Percentiles rank a stretch among this genome's conserved stretches.
These are phyloP conservation scores for Ptychoptera albimana DNA, from an alignment of 2,888 invertebrate genomes.

Conservation along the genomic window DNA sequence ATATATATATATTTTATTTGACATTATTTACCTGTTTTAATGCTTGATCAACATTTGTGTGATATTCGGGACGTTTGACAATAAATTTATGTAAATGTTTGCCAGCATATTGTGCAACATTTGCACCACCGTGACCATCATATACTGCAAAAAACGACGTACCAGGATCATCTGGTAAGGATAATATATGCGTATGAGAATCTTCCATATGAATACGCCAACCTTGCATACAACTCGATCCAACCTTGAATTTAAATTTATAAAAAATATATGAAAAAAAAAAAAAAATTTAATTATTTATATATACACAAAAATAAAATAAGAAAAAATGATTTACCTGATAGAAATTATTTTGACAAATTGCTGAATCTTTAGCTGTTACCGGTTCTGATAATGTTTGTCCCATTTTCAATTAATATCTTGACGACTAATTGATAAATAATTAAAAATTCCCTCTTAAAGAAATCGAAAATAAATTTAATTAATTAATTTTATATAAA, in stretches of 20 bases:
- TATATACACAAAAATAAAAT: not conserved
- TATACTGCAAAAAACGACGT: conserved; percentile 94
- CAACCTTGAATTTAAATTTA: conserved; percentile 51
- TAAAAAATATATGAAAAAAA: no score
- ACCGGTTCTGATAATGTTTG: conserved; percentile 95
- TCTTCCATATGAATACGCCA: conserved; percentile 99
- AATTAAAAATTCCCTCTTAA: not conserved
- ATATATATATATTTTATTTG: not conserved
- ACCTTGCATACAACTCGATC: conserved; percentile 99
- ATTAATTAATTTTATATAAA: no score
- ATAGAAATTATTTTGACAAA: conserved; percentile 54
- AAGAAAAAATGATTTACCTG: conserved; percentile 19
- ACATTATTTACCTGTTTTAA: conserved; percentile 49
- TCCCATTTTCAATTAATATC: conserved; percentile 50
- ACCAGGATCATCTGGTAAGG: conserved; percentile 81
- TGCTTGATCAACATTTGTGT: conserved; percentile 66
- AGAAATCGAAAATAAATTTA: no score
- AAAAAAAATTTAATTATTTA: not conserved
- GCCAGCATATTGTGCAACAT: conserved; percentile 88
- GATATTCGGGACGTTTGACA: conserved; percentile 65
- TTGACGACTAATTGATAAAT: not conserved
- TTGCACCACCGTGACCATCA: conserved; percentile 55
- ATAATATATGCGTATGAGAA: conserved; percentile 89
- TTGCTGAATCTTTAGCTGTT: conserved; percentile 72
- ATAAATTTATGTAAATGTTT: conserved; percentile 89